Base-by-base conservation (phyloP, 2,888 invertebrate genomes). In the Troglohyphantes excavatus region DNA sequence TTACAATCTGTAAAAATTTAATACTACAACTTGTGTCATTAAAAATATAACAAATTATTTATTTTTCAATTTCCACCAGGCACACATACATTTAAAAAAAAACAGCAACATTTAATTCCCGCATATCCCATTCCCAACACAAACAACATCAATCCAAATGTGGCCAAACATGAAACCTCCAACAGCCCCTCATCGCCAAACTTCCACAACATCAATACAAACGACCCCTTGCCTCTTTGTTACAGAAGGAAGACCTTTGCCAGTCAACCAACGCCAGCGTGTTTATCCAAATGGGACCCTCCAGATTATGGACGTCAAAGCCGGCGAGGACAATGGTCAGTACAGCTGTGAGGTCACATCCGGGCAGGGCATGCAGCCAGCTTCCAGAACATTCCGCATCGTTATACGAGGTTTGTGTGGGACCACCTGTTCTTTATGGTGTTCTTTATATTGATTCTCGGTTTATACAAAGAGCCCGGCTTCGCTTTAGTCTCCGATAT, bases 231-330 rank as follows among this genome's bases (percentile, higher is more conserved):
- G 6, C 61, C 29, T 73, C n/a, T 68, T 84, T 33, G 59, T 75
- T 75, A 13, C 91, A 91, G 91, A 91, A 81, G 91, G 91, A 21
- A 86, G 91, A 29, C 70, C 67, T 26, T 61, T 91, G 11, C 91
- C 91, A 26, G 39, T 82, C 17, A 90, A 91, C 75, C 91, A 91
- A 43, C 63, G 91, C 6, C 91, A 91, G 39, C 65, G 82, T 59
- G 87, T 91, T 19, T 91, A 84, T 53, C 91, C 91, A 68, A 91
- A 91, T 86, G 91, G 91, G 23, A 91, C 91, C 13, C 70, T 91
- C 3, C 82, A 90, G 39, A 91, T 91, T 53, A 81, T 75, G 33
- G 91, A 91, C 46, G 91, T 92, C 2, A 90, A 92, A 59, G 82
- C 88, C 13, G 85, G 90, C 23, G 86, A 76, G 53, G 92, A 92